Percentiles rank a stretch among this genome's conserved stretches.
Conservation (phyloP, 1,140 invertebrate genomes). For the Drosophila asahinai region DNA sequence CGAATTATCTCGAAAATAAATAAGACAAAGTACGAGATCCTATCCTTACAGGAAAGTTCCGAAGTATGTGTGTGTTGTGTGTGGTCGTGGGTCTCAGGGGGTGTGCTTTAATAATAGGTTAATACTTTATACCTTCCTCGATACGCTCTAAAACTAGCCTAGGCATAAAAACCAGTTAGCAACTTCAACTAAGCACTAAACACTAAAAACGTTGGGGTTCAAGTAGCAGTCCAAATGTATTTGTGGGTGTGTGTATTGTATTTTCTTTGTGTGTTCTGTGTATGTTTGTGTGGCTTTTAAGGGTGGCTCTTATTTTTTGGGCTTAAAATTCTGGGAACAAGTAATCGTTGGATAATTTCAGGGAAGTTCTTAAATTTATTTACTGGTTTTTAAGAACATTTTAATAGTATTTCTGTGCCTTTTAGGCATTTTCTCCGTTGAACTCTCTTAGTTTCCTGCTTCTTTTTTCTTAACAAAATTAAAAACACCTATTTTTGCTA, state of each 20-base stretch:
- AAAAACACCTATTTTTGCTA: neutral
- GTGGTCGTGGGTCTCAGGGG: slow-evolving; percentile 19
- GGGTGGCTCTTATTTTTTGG: slow-evolving; percentile 1
- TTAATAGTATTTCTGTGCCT: neutral
- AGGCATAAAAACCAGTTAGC: slow-evolving; percentile 75
- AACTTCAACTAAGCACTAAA: slow-evolving; percentile 73
- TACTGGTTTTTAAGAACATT: neutral
- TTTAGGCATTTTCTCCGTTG: neutral
- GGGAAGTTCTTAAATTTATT: neutral
- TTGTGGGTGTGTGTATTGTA: slow-evolving; percentile 18
- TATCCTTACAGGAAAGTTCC: slow-evolving; percentile 81
- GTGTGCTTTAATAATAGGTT: slow-evolving; percentile 62
- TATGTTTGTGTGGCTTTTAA: neutral
- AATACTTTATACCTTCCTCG: slow-evolving; percentile 65
- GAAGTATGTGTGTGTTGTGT: slow-evolving; percentile 62
- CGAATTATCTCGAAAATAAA: slow-evolving; percentile 58
- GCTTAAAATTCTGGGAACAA: neutral
- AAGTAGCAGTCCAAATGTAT: slow-evolving; percentile 84
- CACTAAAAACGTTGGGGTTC: slow-evolving; percentile 80
- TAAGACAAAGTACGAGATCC: slow-evolving; percentile 73
- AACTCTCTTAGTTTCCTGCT: too few relatives aligned
- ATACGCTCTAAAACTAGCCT: slow-evolving; percentile 54
- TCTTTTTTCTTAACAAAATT: neutral
- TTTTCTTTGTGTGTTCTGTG: slow-evolving; percentile 8
- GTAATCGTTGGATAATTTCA: slow-evolving; percentile 1